Evolutionary conservation across 2,113 vertebrate species (phyloP), one percentile per base, ranked within the genome.

Genomic region (Sinocyclocheilus grahami): DNA sequence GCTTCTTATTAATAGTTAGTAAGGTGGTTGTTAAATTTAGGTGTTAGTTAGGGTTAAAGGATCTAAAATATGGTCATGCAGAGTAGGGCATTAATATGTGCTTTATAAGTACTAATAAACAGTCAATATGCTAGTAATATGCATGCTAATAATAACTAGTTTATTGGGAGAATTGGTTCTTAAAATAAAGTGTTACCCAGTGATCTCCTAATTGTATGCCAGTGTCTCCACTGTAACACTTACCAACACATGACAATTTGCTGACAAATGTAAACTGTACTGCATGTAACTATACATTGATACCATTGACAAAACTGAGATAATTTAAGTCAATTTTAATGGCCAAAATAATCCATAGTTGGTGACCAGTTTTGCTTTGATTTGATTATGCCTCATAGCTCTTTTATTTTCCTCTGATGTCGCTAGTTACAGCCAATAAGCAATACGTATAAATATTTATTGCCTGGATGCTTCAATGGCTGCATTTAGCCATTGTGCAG

Each of bases 401-500:
- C 14, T 67, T 67, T 71, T 9, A 10, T 20, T 71, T 71, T 71
- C 16, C 30, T 37, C 67, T 71, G 30, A 20, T 37, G 67, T 9
- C 16, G 9, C 65, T 33, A 33, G 37, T 69, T 39, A 72, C 18
- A 72, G 69, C 33, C 3, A n/a, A 39, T 42, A 72, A 42, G 37
- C 11, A n/a, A 42, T 74, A 11, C 5, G 76, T n/a, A 46, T 42
- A 42, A 42, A 60, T 62, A 62, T 62, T 3, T 62, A 62, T 22
- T 62, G 58, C 22, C 22, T 62, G 58, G 22, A 8, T n/a, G 58
- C 62, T 86, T 86, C 63, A 71, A 55, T 4, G 84, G 20, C 63
- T 83, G 27, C 71, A 80, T 77, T 46, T 27, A 67, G 11, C 62
- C 55, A 75, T 75, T 87, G 76, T 58, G 33, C 22, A 65, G 42